phyloP scores from a whole-genome alignment of 64 coral and sea anemone genomes.

The Montipora foliosa region DNA sequence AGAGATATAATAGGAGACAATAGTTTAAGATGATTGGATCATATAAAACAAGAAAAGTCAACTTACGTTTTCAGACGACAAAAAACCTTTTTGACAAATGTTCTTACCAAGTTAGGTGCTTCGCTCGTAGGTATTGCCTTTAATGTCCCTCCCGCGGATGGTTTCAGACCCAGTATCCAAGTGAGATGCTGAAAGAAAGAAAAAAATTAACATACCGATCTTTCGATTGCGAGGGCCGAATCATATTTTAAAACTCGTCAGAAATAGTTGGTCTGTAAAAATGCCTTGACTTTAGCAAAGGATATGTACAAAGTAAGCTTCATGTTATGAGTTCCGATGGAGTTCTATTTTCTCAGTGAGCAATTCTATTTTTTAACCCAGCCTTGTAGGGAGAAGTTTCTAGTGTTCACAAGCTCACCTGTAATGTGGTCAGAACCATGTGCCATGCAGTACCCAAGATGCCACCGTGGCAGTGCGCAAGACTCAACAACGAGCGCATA shows the following conservation, averaged over 20 bases:
- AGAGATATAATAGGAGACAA: no score
- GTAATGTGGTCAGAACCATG: conserved; percentile 93
- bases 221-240: no score
- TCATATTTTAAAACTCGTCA: no score
- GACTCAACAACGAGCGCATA: conserved; percentile 91
- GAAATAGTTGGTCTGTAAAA: no score
- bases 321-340: neutral
- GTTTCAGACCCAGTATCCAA: conserved; percentile 95
- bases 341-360: neutral
- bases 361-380: no score
- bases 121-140: conserved; percentile 90
- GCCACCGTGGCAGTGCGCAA: conserved; percentile 95
- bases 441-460: conserved; percentile 95
- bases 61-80: no score
- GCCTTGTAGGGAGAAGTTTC: neutral
- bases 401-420: conserved; percentile 46
- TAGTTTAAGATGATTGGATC: no score
- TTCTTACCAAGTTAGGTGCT: conserved; percentile 88
- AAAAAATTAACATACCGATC: neutral
- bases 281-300: no score
- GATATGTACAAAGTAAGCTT: neutral
- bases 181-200: conserved; percentile 78
- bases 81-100: neutral
- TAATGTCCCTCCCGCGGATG: conserved; percentile 89
- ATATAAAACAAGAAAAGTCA: no score